Evolutionary conservation across 2,113 vertebrate species (phyloP), one percentile per base, ranked within the genome.

Genomic region (Catagonus wagneri): DNA sequence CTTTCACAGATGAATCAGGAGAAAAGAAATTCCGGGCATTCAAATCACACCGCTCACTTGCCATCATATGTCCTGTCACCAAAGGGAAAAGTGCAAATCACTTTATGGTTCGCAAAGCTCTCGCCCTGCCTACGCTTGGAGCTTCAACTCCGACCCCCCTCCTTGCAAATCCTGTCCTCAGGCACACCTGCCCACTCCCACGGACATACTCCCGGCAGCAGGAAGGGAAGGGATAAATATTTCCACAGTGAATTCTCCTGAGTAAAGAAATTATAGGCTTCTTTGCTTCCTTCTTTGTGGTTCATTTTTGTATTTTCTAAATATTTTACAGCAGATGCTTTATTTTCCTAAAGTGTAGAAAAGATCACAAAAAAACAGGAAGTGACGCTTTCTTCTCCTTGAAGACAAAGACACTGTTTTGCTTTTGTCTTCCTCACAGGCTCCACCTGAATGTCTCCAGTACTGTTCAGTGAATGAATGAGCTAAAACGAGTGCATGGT

Each of bases 271-370:
- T 61, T 84, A 78, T 2, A 78, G 84, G 50, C 85, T 22, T 61
- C 58, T 65, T 87, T 69, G 13, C 22, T 85, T 92, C 84, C 76
- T 95, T 89, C 72, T 44, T 65, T 78, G 56, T 34, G 72, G 94
- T 34, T 92, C 19, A 3, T 88, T 87, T 75, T 78, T 79, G 25
- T 85, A 81, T 84, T 90, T 96, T 88, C 54, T 83, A 85, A 93
- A 91, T 92, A 56, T 90, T 69, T 58, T 66, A 83, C 1, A 56
- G 69, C 27, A 95, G 83, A 68, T 29, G 50, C 52, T 90, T 88
- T 58, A 66, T 78, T 96, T 91, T 69, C 60, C 69, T 81, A 89
- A 93, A 83, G 87, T 9, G 6, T 65, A 61, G 32, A 15, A 61
- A 95, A 93, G 17, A 60, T 93, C 79, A 72, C 56, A 61, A 78